phyloP scores from a whole-genome alignment of 1,140 invertebrate species.

The Hycleus phaleratus region DNA sequence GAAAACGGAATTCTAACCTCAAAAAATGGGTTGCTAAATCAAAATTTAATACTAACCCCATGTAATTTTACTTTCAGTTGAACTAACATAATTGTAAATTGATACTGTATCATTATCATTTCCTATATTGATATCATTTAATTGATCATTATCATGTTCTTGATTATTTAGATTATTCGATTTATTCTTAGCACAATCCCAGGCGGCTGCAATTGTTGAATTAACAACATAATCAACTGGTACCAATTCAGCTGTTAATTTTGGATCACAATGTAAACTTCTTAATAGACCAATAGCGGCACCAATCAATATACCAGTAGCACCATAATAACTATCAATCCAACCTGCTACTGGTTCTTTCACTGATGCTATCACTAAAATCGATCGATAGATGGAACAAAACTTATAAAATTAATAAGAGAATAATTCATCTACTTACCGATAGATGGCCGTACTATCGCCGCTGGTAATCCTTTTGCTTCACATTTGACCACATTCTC shows the following conservation, averaged over 20 bases:
- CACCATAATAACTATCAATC: slow-evolving; percentile 73
- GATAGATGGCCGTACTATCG: slow-evolving; percentile 58
- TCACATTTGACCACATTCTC: slow-evolving; percentile 59
- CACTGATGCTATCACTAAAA: slow-evolving; percentile 47
- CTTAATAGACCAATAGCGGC: slow-evolving; percentile 47
- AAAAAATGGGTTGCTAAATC: not conserved
- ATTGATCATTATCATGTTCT: no score
- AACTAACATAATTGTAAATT: slow-evolving; percentile 29
- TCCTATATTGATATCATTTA: no score
- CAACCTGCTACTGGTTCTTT: slow-evolving; percentile 55
- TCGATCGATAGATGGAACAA: slow-evolving; percentile 54
- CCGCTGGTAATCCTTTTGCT: slow-evolving; percentile 52
- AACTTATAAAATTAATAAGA: slow-evolving; percentile 53
- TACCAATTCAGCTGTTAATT: slow-evolving; percentile 58
- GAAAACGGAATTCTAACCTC: no score
- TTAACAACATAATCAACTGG: slow-evolving; percentile 67
- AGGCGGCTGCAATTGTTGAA: slow-evolving; percentile 56
- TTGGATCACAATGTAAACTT: slow-evolving; percentile 39
- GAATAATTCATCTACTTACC: slow-evolving; percentile 57
- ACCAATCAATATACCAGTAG: slow-evolving; percentile 53
- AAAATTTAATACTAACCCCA: slow-evolving; percentile 23
- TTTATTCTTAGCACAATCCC: slow-evolving; percentile 49
- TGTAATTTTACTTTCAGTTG: slow-evolving; percentile 20
- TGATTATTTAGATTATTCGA: slow-evolving; percentile 16
- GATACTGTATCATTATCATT: slow-evolving; percentile 12